phyloP scores from a whole-genome alignment of 1,140 invertebrate species.

The Camponotus pennsylvanicus region DNA sequence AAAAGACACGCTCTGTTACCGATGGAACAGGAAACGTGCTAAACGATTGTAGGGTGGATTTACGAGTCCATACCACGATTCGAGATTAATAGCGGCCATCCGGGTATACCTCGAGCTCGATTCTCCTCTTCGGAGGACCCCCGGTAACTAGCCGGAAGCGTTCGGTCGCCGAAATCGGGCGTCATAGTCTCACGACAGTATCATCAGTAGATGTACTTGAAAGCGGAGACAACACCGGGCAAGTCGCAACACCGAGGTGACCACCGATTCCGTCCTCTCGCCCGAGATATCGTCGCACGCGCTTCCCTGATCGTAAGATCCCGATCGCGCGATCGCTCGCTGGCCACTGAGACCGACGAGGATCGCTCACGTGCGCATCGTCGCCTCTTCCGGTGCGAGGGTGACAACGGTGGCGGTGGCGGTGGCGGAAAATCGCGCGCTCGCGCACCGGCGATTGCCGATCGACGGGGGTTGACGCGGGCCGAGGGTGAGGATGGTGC shows the following conservation, averaged over 20 bases:
- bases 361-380: slow-evolving; percentile 40
- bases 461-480: not conserved
- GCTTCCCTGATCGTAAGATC: slow-evolving; percentile 16
- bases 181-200: slow-evolving; percentile 68
- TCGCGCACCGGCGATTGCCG: slow-evolving; percentile 30
- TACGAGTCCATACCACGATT: not conserved
- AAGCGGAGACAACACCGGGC: not conserved
- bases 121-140: slow-evolving; percentile 20
- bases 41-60: slow-evolving; percentile 24
- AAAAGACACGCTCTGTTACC: not conserved
- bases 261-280: slow-evolving; percentile 44
- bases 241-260: slow-evolving; percentile 57
- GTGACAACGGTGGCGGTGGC: not conserved
- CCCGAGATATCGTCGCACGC: slow-evolving; percentile 26
- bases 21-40: not conserved
- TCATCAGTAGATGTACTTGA: not conserved
- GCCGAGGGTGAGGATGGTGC: not conserved
- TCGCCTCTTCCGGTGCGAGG: slow-evolving; percentile 7
- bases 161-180: slow-evolving; percentile 62
- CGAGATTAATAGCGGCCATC: not conserved
- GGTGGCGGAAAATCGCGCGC: not conserved
- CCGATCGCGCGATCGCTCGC: slow-evolving; percentile 49
- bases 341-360: slow-evolving; percentile 24
- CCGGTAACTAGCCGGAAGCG: not conserved
- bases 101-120: slow-evolving; percentile 62